Evolutionary conservation across 92 coral and sea anemone genomes (phyloP), one percentile per base, ranked within the genome.

Genomic region (Plumapathes pennacea): DNA sequence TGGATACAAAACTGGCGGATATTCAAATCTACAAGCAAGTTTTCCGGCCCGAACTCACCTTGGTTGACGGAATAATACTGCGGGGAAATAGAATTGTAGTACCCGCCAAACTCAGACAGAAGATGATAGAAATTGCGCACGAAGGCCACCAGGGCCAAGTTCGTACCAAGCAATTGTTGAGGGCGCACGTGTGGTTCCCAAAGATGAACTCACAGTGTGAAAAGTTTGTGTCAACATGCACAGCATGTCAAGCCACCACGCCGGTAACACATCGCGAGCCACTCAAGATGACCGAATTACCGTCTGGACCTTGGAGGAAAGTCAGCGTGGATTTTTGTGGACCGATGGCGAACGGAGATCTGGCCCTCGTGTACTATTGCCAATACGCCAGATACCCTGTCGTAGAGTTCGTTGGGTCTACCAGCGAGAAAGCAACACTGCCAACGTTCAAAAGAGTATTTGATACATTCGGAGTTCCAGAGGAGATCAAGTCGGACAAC

Each of bases 121-220:
- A 20, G 52, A 10, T 20, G 62, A n/a, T 56, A 4, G 50, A 59
- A 40, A 26, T 40, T 40, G 66, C 38, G 15, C 37, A 59, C 26
- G 64, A 56, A 31, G 67, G 67, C 2, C 74, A 47, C 29, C 80
- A 57, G 57, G 80, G 70, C 3, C 20, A 69, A 18, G 82, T 67
- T 1, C 38, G 52, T 7, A 81, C 72, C 5, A 71, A 64, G 34
- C 31, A 64, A 0, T 69, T 71, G n/a, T 10, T 83, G 26, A 55
- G 84, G 13, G 76, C 54, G 10, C 66, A 66, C 37, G 78, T 74
- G 0, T 81, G 82, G 89, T 83, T 76, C 36, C 68, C 84, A 0
- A 46, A 57, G 32, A 71, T 83, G 40, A 69, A 76, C 69, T 26
- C 45, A 6, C 38, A 54, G 57, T 59, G 64, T 27, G 84, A 64